phyloP scores from a whole-genome alignment of 2,113 vertebrate genomes.

The Enhydra lutris region DNA sequence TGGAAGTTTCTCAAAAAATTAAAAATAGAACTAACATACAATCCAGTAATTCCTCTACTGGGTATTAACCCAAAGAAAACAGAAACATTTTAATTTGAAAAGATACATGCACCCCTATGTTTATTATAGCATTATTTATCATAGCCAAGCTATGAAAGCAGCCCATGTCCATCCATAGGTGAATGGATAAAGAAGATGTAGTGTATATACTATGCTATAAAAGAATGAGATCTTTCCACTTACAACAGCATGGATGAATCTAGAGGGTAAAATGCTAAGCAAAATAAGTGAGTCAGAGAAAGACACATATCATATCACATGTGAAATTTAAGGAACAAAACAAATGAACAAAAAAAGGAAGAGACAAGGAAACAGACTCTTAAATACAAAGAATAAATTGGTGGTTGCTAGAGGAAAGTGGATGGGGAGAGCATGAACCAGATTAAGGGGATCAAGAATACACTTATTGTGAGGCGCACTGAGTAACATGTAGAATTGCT shows the following conservation, averaged over 20 bases:
- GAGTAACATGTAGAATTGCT: background rate
- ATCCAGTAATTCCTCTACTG: background rate
- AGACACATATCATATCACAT: background rate
- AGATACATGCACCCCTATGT: background rate
- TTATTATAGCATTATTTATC: background rate
- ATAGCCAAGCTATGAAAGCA: background rate
- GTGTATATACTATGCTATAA: background rate
- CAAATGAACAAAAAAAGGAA: background rate
- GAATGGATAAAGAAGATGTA: background rate
- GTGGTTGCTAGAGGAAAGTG: background rate
- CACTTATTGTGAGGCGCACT: background rate
- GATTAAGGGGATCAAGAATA: background rate
- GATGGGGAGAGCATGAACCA: background rate
- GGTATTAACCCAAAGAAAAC: background rate
- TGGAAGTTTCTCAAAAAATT: background rate
- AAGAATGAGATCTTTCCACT: background rate
- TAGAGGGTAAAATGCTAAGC: background rate
- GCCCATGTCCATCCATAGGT: background rate
- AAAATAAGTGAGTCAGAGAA: background rate
- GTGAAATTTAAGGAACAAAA: background rate
- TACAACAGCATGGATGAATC: background rate
- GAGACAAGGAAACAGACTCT: background rate
- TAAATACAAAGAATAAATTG: background rate
- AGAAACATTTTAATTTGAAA: background rate
- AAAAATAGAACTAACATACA: background rate